Base-by-base conservation (phyloP, 1,140 invertebrate genomes). In the Stenopsyche tienmushanensis region DNA sequence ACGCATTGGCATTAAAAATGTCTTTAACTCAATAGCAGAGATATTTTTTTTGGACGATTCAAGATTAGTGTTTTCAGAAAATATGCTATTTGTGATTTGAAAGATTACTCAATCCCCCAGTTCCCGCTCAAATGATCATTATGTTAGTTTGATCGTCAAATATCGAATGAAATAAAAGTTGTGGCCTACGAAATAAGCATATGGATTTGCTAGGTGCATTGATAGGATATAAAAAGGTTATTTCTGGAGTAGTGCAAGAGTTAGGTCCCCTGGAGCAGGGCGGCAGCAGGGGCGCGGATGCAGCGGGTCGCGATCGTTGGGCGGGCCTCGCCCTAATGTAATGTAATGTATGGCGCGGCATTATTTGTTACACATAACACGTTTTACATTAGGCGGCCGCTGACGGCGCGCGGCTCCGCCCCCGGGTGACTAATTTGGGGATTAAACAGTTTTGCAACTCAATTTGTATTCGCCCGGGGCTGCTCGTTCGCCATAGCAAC, bases 361-460 rank as follows among this genome's bases (percentile, higher is more conserved):
- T 69, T 70, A 70, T 70, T 70, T 70, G 68, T 70, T 64, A 70
- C 68, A 70, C 68, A 70, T 70, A 70, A 70, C 68, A 70, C 68
- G 68, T 70, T 70, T 70, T 70, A 70, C 68, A 70, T 70, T 70
- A 70, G 64, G 41, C 64, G 64, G 39, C 41, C 62, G 68, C 60
- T 64, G 64, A 64, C 68, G 68, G 64, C 64, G 47, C 64, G 45
- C 62, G 45, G 13, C 39, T 20, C 50, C 25, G 13, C 62, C 47
- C 67, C 59, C 68, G 34, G 62, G 60, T 66, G 68, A 70, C 68
- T 70, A 70, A 70, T 70, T 70, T 70, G 64, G 45, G 62, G 68
- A 70, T 70, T 70, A 70, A 70, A 70, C 68, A 70, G 68, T 70
- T 70, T 70, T 70, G 68, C 68, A 70, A 70, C 68, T 70, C 68